phyloP scores from a whole-genome alignment of 2,797 vertebrate genomes.

The Esox masquinongy region DNA sequence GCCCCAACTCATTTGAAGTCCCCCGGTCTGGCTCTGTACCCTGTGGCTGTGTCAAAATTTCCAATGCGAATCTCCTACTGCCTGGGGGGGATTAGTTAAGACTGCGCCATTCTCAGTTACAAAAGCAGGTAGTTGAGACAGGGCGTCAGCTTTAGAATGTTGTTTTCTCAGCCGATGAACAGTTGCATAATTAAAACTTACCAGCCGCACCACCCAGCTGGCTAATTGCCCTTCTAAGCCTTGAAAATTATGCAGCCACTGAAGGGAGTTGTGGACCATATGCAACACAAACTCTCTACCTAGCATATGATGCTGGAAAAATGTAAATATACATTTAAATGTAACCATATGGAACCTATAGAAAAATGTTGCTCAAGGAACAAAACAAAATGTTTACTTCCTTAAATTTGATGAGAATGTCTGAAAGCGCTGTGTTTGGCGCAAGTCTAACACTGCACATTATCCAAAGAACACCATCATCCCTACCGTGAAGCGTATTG shows the following conservation, averaged over 20 bases:
- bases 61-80: no score
- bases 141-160: neutral
- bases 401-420: no score
- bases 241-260: conserved; percentile 27
- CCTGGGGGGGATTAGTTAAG: no score
- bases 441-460: no score
- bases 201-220: conserved; percentile 25
- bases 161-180: conserved; percentile 7
- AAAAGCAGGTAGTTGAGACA: conserved; percentile 9
- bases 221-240: conserved; percentile 25
- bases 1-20: neutral
- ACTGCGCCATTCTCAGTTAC: neutral
- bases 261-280: conserved; percentile 19
- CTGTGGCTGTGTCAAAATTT: neutral
- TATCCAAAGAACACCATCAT: no score
- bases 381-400: no score
- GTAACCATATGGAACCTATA: neutral
- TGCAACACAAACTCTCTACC: conserved; percentile 22
- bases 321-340: neutral
- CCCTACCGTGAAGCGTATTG: no score
- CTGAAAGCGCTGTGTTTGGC: no score
- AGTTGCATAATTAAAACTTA: conserved; percentile 29
- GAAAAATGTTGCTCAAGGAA: no score
- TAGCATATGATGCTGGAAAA: conserved; percentile 22
- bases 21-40: neutral